Evolutionary conservation across 2,797 vertebrate genomes (phyloP).

Genomic region (Poeciliopsis presidionis): DNA sequence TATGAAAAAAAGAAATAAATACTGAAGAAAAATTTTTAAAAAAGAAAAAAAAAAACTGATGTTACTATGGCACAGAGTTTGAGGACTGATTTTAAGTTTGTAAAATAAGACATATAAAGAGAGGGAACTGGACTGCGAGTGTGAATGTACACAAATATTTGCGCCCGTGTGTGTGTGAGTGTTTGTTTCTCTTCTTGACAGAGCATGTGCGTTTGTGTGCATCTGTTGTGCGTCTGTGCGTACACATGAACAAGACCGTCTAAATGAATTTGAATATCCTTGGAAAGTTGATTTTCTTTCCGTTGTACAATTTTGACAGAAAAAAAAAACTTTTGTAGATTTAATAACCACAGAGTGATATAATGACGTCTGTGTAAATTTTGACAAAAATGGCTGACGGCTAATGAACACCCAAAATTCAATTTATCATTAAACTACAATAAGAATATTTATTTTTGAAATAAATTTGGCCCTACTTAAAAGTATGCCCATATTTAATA

Average conservation of each 20-base stretch:
- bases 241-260: not conserved
- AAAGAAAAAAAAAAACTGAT: slow-evolving; percentile 5
- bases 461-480: not conserved
- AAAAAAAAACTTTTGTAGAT: not conserved
- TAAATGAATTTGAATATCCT: not conserved
- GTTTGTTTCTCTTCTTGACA: slow-evolving; percentile 19
- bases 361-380: not conserved
- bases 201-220: slow-evolving; percentile 16
- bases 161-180: slow-evolving; percentile 7
- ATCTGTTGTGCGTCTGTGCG: slow-evolving; percentile 26
- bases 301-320: not conserved
- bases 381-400: not conserved
- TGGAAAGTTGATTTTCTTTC: not conserved
- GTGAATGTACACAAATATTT: slow-evolving; percentile 11
- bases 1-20: slow-evolving; percentile 13
- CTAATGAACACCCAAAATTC: not conserved
- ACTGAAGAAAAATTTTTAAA: no score
- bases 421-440: not conserved
- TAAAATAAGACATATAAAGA: slow-evolving; percentile 9
- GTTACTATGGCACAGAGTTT: slow-evolving; percentile 42
- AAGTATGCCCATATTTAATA: not conserved
- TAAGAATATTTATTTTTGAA: not conserved
- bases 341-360: not conserved
- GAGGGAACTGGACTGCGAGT: slow-evolving; percentile 24
- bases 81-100: slow-evolving; percentile 12